phyloP scores from a whole-genome alignment of 2,888 invertebrate species.

The Mamestra brassicae region DNA sequence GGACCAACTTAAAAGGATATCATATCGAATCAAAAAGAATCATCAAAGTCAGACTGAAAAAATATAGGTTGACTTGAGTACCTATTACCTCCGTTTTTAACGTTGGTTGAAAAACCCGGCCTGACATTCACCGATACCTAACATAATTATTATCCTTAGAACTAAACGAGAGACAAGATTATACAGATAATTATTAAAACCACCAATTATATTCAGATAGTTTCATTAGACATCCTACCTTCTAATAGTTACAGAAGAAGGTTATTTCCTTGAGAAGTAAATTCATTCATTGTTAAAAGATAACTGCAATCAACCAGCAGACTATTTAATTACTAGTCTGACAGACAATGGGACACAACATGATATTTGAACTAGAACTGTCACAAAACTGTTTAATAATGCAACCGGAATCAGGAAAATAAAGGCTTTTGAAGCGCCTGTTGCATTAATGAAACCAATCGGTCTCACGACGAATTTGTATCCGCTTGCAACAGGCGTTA shows the following conservation, averaged over 20 bases:
- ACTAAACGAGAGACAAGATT: too few species aligned
- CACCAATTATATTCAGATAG: neutral
- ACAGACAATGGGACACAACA: slow-evolving; percentile 23
- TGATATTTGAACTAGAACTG: slow-evolving; percentile 20
- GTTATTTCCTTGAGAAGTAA: slow-evolving; percentile 20
- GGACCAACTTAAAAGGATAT: too few species aligned
- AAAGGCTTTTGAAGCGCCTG: slow-evolving; percentile 35
- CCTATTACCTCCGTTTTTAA: too few species aligned
- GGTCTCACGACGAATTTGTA: slow-evolving; percentile 20
- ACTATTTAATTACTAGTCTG: slow-evolving; percentile 14
- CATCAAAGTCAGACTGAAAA: too few species aligned
- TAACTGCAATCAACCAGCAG: neutral
- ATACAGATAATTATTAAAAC: neutral
- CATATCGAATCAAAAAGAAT: too few species aligned
- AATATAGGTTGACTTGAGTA: too few species aligned
- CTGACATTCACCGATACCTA: too few species aligned
- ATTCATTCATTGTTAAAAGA: slow-evolving; percentile 10
- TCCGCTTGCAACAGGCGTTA: slow-evolving; percentile 36
- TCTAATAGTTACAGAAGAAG: neutral
- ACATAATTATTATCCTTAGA: too few species aligned
- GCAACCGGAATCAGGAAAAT: slow-evolving; percentile 15
- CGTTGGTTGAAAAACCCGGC: too few species aligned
- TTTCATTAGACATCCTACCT: neutral
- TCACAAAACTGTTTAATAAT: slow-evolving; percentile 4
- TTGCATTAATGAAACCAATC: slow-evolving; percentile 25